Evolutionary conservation across 2,888 invertebrate species (phyloP), one percentile per base, ranked within the genome.

Genomic region (Lydus trimaculatus): DNA sequence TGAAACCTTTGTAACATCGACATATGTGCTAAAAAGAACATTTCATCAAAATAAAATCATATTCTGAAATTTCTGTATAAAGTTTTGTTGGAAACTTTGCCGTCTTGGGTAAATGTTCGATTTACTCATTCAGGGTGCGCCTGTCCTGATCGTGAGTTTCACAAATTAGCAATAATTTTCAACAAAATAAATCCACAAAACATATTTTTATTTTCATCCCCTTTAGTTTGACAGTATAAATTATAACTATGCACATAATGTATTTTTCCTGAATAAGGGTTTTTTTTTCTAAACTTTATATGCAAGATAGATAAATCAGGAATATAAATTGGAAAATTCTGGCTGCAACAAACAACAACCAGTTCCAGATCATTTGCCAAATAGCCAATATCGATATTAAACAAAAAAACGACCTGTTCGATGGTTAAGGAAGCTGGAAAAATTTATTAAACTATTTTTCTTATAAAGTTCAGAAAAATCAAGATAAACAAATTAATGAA

Each of bases 341-440:
- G 48, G 11, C 48, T 48, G 48, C 13, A 23, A 52, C 48, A 20
- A 56, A 56, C 13, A 56, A 56, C 23, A 56, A 56, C 17, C 65
- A 65, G 67, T 71, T 61, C 65, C 67, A 56, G 65, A 58, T 71
- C 67, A 71, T 71, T 71, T 71, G 71, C 67, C 65, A 71, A 71
- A 71, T 36, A 58, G 61, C 63, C 67, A 63, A 65, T 68, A 67
- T 68, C 65, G 63, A 71, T 67, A 71, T 71, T 70, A 70, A 70
- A 69, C 7, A 17, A 43, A 7, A 43, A 43, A 43, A 33, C 56
- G 17, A 43, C 43, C 17, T 43, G 43, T 6, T n/a, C n/a, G n/a
- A n/a, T n/a, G n/a, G n/a, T n/a, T n/a, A n/a, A n/a, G n/a, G n/a
- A n/a, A 48, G 48, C 9, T 9, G 2, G 9, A 20, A 48, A 8